phyloP scores from a whole-genome alignment of 1,140 invertebrate genomes.

The Wasmannia auropunctata region DNA sequence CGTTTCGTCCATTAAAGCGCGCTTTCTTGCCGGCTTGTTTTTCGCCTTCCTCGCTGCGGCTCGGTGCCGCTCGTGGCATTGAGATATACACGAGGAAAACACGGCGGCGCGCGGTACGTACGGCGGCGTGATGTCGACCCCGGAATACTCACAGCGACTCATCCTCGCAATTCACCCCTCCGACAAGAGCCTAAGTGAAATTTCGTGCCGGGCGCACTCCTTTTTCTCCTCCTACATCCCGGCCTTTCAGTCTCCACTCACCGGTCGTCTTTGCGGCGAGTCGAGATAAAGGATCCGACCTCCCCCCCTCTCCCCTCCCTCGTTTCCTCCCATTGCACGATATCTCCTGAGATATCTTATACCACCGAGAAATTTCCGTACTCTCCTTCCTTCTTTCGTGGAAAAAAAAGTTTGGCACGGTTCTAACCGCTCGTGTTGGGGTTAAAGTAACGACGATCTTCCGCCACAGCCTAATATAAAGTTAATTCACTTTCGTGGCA shows the following conservation, averaged over 20 bases:
- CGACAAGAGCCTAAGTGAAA: constrained; percentile 74
- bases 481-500: constrained; percentile 60
- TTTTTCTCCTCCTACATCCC: constrained; percentile 4
- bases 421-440: constrained; percentile 29
- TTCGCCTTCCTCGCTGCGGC: constrained; percentile 55
- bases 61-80: constrained; percentile 56
- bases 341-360: constrained; percentile 56
- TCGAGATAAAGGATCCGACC: constrained; percentile 70
- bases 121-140: constrained; percentile 45
- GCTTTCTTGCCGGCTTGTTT: constrained; percentile 72
- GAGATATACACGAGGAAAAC: constrained; percentile 67
- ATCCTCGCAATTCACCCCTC: constrained; percentile 63
- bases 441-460: constrained; percentile 58
- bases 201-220: constrained; percentile 65
- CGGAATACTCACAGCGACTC: constrained; percentile 59
- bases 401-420: constrained; percentile 57
- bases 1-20: constrained; percentile 80
- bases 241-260: constrained; percentile 37
- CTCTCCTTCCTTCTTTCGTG: background rate
- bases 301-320: too few species aligned
- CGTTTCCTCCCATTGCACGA: background rate
- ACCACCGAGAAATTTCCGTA: constrained; percentile 59
- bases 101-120: constrained; percentile 37
- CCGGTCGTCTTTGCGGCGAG: constrained; percentile 58
- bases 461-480: constrained; percentile 52